phyloP scores from a whole-genome alignment of 2,888 invertebrate genomes.

The Charanyca ferruginea region DNA sequence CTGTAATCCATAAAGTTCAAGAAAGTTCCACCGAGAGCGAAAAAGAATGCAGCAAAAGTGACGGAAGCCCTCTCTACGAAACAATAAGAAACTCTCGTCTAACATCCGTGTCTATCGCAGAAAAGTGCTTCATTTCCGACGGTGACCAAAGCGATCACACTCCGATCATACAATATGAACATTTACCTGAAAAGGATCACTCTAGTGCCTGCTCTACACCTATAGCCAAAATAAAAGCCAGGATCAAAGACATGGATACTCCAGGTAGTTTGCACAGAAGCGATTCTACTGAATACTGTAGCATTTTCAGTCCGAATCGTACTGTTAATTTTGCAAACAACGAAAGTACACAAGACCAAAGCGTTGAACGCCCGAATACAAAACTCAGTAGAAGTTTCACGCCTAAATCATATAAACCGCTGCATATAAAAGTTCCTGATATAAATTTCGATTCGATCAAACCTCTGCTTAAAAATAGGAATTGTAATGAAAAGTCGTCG shows the following conservation, averaged over 20 bases:
- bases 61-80: conserved; percentile 79
- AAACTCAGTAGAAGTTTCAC: conserved; percentile 87
- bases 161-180: conserved; percentile 71
- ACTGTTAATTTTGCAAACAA: conserved; percentile 74
- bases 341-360: conserved; percentile 72
- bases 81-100: conserved; percentile 73
- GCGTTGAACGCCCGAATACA: conserved; percentile 73
- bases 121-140: conserved; percentile 78
- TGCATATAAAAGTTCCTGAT: conserved; percentile 87
- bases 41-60: conserved; percentile 76
- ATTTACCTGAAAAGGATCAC: conserved; percentile 76
- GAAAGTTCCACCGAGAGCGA: conserved; percentile 79
- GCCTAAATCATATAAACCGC: conserved; percentile 86
- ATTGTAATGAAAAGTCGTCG: conserved; percentile 75
- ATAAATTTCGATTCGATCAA: conserved; percentile 83
- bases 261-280: conserved; percentile 84
- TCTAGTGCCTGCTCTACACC: conserved; percentile 87
- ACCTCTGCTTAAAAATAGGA: conserved; percentile 78
- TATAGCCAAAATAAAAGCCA: conserved; percentile 79
- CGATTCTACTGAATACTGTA: conserved; percentile 89
- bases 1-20: conserved; percentile 72
- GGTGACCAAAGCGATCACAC: conserved; percentile 69
- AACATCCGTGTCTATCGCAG: conserved; percentile 66
- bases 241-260: conserved; percentile 80
- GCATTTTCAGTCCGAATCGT: conserved; percentile 85